Evolutionary conservation across 2,113 vertebrate genomes (phyloP), one percentile per base, ranked within the genome.

Genomic region (Edolisoma coerulescens): DNA sequence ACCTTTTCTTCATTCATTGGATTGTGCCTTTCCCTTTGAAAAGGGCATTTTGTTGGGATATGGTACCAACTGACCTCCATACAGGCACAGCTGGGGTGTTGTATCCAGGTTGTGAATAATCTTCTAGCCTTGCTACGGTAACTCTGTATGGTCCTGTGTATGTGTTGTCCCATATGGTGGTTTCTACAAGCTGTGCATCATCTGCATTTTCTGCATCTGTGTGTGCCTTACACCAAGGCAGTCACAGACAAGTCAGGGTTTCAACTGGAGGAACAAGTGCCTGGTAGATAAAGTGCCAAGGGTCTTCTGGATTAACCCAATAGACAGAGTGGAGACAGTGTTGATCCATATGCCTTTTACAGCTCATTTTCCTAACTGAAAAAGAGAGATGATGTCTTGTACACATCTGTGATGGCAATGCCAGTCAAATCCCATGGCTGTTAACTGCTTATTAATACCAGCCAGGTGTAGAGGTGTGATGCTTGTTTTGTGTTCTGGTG

Each of bases 81-180:
- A 6, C 0, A 5, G 6, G 12, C n/a, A 23, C 37, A 52, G 4
- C 49, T 47, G 16, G 75, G 37, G 56, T 49, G 52, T 39, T 47
- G 60, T 33, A 2, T 23, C 7, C 21, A 28, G 28, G 39, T 5
- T 73, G 54, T 64, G 33, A 69, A 39, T 12, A 10, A 27, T 37
- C 26, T 60, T 45, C 1, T 26, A 41, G 47, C 17, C 30, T 41
- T 17, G 13, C 17, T 45, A 0, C 64, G 71, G 37, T 26, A 32
- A 1, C 1, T 59, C 28, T n/a, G 0, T 39, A 4, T 27, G n/a
- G 5, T 49, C 21, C 70, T 23, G 12, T 16, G 21, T 30, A 15
- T 30, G 27, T 39, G 3, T 8, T 50, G 56, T 61, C n/a, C 56
- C 32, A 19, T 13, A 8, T 6, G 19, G 27, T 64, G 65, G 10